phyloP scores from a whole-genome alignment of 2,797 vertebrate genomes.

The Fistularia commersonii region DNA sequence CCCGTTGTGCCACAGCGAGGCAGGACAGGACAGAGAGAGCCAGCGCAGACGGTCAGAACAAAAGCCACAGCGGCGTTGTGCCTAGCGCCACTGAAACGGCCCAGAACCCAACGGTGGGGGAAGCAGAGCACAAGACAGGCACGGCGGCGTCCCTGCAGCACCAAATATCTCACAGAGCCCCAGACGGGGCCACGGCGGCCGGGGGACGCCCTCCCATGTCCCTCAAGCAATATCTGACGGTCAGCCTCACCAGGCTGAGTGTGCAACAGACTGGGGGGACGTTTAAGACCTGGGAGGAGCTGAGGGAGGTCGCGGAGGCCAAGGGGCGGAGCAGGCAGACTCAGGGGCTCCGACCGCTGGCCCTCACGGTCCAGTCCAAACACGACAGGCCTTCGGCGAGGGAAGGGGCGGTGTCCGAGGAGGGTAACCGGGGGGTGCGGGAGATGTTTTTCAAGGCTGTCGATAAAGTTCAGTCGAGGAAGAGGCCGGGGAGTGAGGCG shows the following conservation, averaged over 20 bases:
- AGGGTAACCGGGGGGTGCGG: conserved; percentile 65
- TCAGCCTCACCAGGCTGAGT: conserved; percentile 70
- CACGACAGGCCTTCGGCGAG: background rate
- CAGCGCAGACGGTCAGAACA: conserved; percentile 24
- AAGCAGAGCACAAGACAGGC: conserved; percentile 7
- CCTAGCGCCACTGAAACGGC: conserved; percentile 8
- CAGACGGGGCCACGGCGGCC: conserved; percentile 35
- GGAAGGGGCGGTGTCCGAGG: conserved; percentile 7
- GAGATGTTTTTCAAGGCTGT: conserved; percentile 69
- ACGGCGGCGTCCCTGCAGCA: conserved; percentile 1
- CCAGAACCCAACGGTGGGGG: conserved; percentile 16
- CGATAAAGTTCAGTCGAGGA: conserved; percentile 49
- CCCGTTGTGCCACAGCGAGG: conserved; percentile 32
- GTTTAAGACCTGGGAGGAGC: conserved; percentile 24
- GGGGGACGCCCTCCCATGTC: conserved; percentile 46
- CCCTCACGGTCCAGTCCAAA: conserved; percentile 24
- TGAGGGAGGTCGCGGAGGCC: conserved; percentile 14
- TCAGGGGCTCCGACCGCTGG: conserved; percentile 27
- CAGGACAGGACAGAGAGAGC: conserved; percentile 24
- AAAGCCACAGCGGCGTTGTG: conserved; percentile 17
- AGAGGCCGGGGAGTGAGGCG: conserved; percentile 18
- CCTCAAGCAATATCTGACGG: conserved; percentile 73
- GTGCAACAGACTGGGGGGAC: conserved; percentile 33
- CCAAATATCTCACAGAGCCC: conserved; percentile 26
- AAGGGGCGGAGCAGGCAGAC: conserved; percentile 33